Conservation (phyloP, 2,888 invertebrate genomes). For the Onthophagus sagittarius region DNA sequence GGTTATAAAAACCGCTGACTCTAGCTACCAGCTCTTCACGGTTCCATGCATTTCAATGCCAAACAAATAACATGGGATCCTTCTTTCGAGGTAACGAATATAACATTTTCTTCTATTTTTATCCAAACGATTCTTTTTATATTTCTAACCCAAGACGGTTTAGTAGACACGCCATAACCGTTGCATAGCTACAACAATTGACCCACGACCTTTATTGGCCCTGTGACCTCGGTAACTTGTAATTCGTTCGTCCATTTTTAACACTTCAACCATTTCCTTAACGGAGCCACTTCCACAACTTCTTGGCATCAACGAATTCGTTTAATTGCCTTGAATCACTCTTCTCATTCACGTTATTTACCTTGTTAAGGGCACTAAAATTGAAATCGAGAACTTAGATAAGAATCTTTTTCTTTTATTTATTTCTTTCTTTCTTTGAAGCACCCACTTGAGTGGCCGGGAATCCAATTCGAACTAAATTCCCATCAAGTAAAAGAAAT, state of each 20-base stretch:
- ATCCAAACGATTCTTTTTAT: background rate
- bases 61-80: slow-evolving; percentile 29
- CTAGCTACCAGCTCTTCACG: slow-evolving; percentile 32
- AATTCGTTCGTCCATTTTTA: background rate
- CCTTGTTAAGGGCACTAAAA: background rate
- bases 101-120: background rate
- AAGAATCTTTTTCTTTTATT: background rate
- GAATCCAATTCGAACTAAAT: background rate
- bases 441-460: background rate
- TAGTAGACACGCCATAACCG: background rate
- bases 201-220: background rate
- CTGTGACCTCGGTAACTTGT: background rate
- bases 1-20: background rate
- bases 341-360: background rate
- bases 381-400: background rate
- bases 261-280: background rate
- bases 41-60: slow-evolving; percentile 41
- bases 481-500: background rate
- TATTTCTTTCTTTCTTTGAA: background rate
- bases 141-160: background rate
- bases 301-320: background rate
- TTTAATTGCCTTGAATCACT: background rate
- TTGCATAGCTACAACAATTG: background rate
- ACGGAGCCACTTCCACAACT: background rate
- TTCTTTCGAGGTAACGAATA: background rate